phyloP scores from a whole-genome alignment of 1,140 invertebrate species.

The Nasonia longicornis region DNA sequence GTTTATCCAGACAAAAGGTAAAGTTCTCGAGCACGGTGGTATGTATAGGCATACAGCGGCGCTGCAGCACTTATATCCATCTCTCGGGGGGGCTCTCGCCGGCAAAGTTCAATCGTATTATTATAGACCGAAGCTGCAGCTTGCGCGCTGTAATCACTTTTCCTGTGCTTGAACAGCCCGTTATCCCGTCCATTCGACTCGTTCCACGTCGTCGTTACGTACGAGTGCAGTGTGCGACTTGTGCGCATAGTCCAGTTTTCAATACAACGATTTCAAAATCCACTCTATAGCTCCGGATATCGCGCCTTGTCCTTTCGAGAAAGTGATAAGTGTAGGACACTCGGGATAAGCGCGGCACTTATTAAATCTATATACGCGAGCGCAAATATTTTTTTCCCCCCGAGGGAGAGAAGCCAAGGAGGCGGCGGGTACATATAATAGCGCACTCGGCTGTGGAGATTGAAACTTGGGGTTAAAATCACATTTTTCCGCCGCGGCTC shows the following conservation, averaged over 20 bases:
- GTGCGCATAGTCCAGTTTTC: too few relatives aligned
- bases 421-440: background rate
- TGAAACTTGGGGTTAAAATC: conserved; percentile 14
- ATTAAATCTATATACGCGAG: background rate
- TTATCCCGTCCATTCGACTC: conserved; percentile 22
- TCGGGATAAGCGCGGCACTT: background rate
- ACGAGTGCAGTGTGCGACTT: background rate
- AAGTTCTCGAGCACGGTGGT: background rate
- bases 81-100: background rate
- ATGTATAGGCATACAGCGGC: background rate
- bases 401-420: background rate
- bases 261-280: background rate
- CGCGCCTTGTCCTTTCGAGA: background rate
- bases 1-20: conserved; percentile 1
- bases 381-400: background rate
- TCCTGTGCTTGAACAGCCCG: background rate
- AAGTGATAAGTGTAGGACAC: background rate
- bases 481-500: conserved; percentile 13
- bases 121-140: background rate
- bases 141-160: conserved; percentile 30
- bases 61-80: background rate
- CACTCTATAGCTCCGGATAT: background rate
- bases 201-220: background rate
- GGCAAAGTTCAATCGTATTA: conserved; percentile 16
- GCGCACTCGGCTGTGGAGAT: background rate